Base-by-base conservation (phyloP, 2,113 vertebrate species). In the Lota lota region DNA sequence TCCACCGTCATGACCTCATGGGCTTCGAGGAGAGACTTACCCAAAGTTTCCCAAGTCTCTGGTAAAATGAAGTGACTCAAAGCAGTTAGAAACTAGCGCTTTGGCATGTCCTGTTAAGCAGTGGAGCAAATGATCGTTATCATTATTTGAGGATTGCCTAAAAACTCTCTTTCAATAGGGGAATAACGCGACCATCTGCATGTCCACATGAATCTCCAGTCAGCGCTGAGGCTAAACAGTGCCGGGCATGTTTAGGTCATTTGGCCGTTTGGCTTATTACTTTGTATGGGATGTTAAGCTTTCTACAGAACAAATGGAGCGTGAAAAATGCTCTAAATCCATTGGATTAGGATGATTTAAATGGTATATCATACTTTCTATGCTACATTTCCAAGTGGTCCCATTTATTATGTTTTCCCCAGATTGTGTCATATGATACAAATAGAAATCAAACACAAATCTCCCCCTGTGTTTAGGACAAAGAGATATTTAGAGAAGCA, bases 51-150 rank as follows among this genome's bases (percentile, higher is more conserved):
- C 65, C 40, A 47, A 80, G 58, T 63, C 64, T 64, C 70, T 68
- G 63, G 70, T 63, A 74, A 69, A 69, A 68, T 69, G 64, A 68
- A 67, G 66, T 16, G 73, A 70, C 78, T 83, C 73, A 69, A 72
- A 85, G 76, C 76, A 77, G 74, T 78, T 79, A 71, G 78, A 83
- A 47, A 47, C 8, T 5, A 47, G 21, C 86, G 83, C 75, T 83
- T 70, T 84, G 80, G 88, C 85, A 80, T 66, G 69, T 82, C 50
- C 24, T 61, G 62, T 67, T 58, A 78, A 3, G n/a, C n/a, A 81
- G 76, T 74, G 57, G 77, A 67, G 81, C 74, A 83, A 80, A 77
- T 73, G 68, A 61, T 72, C 73, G 69, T 84, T 81, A 79, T 82
- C 78, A 76, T 86, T 74, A 77, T 63, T 54, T 54, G 70, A 64